Percentiles rank a stretch among this genome's conserved stretches.
Evolutionary conservation across 2,797 vertebrate genomes (phyloP).

Genomic region (Pelodytes ibericus): DNA sequence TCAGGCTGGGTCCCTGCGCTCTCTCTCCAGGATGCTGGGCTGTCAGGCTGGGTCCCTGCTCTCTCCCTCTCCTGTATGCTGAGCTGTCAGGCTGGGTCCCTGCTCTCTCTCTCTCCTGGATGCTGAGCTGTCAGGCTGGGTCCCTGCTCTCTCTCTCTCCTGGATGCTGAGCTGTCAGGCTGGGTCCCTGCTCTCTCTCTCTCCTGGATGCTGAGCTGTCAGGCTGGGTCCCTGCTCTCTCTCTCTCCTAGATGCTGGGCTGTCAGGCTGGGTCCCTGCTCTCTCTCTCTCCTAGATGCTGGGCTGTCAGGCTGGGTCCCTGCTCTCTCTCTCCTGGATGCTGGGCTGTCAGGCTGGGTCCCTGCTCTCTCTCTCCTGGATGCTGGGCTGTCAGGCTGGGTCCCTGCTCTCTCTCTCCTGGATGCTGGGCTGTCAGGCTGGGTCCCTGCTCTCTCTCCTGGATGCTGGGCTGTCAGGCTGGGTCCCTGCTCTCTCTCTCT

Average conservation of each 20-base stretch:
- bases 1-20: slow-evolving; percentile 69
- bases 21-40: slow-evolving; percentile 63
- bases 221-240: neutral
- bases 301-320: no score
- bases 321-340: slow-evolving; percentile 10
- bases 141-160: slow-evolving; percentile 65
- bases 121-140: slow-evolving; percentile 57
- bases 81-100: no score
- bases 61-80: slow-evolving; percentile 30
- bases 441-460: slow-evolving; percentile 12
- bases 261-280: slow-evolving; percentile 68
- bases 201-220: neutral
- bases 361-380: slow-evolving; percentile 61
- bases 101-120: slow-evolving; percentile 11
- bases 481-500: no score
- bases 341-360: slow-evolving; percentile 63
- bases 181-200: slow-evolving; percentile 52
- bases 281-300: slow-evolving; percentile 51
- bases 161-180: no score
- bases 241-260: slow-evolving; percentile 12
- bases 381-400: no score
- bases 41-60: no score
- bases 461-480: slow-evolving; percentile 61
- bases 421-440: neutral
- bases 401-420: slow-evolving; percentile 45